Base-by-base conservation (phyloP, 2,888 invertebrate species). In the Cheilosia variabilis region DNA sequence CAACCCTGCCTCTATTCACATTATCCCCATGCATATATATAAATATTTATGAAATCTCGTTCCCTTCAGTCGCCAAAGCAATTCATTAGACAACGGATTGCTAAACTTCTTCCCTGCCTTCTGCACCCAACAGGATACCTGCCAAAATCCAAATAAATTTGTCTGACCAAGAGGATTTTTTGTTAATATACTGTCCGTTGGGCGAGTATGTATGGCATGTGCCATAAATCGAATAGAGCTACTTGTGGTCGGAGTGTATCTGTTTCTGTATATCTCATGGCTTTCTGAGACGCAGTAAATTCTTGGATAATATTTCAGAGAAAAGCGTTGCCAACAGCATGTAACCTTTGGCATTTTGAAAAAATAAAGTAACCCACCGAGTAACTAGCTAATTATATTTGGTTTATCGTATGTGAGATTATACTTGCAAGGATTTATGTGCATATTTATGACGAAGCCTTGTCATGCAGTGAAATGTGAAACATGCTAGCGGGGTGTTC, bases 161-260 rank as follows among this genome's bases (percentile, higher is more conserved):
- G n/a, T 27, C 27, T 17, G 6, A 19, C 9, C 4, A 34, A 17
- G 47, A 50, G 34, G 0, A 0, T n/a, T 50, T 31, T 24, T 52
- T 37, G 37, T 19, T 9, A 17, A 52, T 50, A 27, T 27, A n/a
- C 2, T n/a, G 15, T 15, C 55, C 17, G 9, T 10, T 55, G 68
- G 43, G 43, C 41, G 24, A 53, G 41, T 13, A 27, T 1, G 6
- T 31, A 17, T 52, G 22, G 37, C 43, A 31, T 55, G 4, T 60
- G 60, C 27, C 68, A 68, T 68, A 43, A 43, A 55, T 55, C 55
- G 68, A 68, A 68, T 66, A 53, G 53, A 27, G 24, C 55, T 55
- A 43, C 43, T 55, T 45, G 7, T 13, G 68, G 52, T 24, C 37
- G 43, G 27, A 19, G 53, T 68, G 43, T 27, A 7, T 0, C 6